Evolutionary conservation across 2,888 invertebrate species (phyloP), one percentile per base, ranked within the genome.

Genomic region (Parnassius mnemosyne): DNA sequence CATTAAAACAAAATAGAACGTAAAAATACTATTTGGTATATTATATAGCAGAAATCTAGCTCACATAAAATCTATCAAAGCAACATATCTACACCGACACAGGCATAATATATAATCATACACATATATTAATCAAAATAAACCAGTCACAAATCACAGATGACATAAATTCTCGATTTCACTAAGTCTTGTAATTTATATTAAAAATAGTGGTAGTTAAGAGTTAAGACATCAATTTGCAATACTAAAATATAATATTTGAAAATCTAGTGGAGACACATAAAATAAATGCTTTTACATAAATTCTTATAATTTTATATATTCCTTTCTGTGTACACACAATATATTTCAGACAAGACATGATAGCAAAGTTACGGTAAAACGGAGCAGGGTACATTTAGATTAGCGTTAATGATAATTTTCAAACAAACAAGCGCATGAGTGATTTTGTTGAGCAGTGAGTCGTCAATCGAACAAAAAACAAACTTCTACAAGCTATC

Each of bases 11-110:
- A 87, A 86, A 89, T 85, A 89, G 83, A 90, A 88, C 87, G 84
- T 90, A 90, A 90, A 89, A 90, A 91, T 90, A 91, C 90, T 90
- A 90, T 91, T 91, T 91, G 91, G 91, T 90, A 89, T 85, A 87
- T 82, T 81, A 89, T 89, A 88, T 87, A 89, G 89, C 88, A 85
- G 87, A 87, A 81, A 84, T 85, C 88, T 88, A 90, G 88, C 87
- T 83, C 83, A 87, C 89, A 83, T 86, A 87, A 84, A 87, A 83
- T 79, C 87, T 88, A 89, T 87, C 85, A 83, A 89, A 89, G 87
- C 88, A 75, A 79, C 84, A 74, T 72, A 5, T 83, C 84, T 84
- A 87, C 85, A 87, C 80, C 78, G 84, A 85, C 87, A 84, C 83
- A 82, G 77, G 83, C 83, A 82, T 84, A 58, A 82, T 84, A 58